These are phyloP conservation scores for Stegastes partitus DNA, from an alignment of 2,113 vertebrate species.

Conservation along the genomic window DNA sequence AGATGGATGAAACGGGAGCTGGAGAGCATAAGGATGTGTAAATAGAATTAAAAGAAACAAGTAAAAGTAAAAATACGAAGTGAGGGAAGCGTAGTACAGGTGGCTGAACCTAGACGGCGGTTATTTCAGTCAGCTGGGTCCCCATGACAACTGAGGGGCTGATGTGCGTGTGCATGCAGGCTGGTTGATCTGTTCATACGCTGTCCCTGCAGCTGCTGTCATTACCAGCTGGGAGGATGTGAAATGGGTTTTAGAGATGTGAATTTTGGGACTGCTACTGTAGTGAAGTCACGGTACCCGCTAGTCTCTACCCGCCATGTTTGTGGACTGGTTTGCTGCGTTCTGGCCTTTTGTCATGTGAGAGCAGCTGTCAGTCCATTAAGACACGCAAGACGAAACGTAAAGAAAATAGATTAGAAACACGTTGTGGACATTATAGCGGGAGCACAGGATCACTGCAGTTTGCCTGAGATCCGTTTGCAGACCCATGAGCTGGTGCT, in stretches of 20 bases:
- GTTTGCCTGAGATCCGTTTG: constrained; percentile 2
- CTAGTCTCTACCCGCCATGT: neutral
- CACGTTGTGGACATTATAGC: constrained; percentile 5
- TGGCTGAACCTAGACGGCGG: constrained; percentile 44
- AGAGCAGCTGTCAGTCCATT: constrained; percentile 6
- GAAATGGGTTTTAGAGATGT: neutral
- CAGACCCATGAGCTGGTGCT: constrained; percentile 25
- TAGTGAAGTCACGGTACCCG: constrained; percentile 8
- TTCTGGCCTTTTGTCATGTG: neutral
- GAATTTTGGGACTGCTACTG: neutral
- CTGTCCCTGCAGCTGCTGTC: constrained; percentile 11
- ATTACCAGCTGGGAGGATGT: constrained; percentile 20
- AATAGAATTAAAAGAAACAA: constrained; percentile 5
- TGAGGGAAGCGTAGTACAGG: constrained; percentile 22
- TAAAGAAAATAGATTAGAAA: neutral
- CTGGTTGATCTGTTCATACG: constrained; percentile 23
- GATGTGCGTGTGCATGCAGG: neutral
- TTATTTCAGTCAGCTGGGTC: constrained; percentile 58
- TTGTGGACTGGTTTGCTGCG: constrained; percentile 6
- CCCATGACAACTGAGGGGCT: constrained; percentile 65
- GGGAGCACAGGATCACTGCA: neutral
- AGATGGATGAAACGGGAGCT: neutral
- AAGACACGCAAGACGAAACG: neutral
- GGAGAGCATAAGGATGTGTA: neutral
- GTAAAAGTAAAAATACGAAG: neutral